phyloP scores from a whole-genome alignment of 1,140 invertebrate species.

The Triops longicaudatus region DNA sequence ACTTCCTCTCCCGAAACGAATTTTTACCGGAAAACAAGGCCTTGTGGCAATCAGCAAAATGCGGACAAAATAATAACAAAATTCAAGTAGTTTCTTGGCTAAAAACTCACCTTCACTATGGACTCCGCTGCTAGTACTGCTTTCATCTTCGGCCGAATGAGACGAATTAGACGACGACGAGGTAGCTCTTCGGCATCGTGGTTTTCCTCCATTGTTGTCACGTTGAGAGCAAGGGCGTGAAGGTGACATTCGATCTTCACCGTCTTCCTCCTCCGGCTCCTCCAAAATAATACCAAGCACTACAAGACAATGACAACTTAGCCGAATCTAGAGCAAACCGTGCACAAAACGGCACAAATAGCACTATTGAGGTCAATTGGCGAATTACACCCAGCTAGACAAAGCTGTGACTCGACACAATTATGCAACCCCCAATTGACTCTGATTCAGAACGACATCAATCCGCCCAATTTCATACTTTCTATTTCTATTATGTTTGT shows the following conservation, averaged over 20 bases:
- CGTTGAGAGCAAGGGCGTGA: neutral
- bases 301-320: neutral
- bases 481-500: no score
- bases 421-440: neutral
- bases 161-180: constrained; percentile 8
- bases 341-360: neutral
- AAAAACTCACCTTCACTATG: constrained; percentile 21
- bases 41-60: no score
- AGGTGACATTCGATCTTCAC: neutral
- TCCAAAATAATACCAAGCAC: constrained; percentile 27
- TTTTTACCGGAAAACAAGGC: no score
- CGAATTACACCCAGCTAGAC: neutral
- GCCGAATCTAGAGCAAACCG: neutral
- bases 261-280: constrained; percentile 27
- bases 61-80: no score
- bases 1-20: no score
- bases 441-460: neutral
- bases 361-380: neutral
- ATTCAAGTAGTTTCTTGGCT: no score
- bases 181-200: neutral
- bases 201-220: neutral
- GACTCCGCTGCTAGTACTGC: constrained; percentile 20
- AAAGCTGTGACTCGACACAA: neutral
- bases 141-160: neutral
- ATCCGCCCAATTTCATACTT: neutral